phyloP scores from a whole-genome alignment of 2,113 vertebrate genomes.

The Prolemur simus region DNA sequence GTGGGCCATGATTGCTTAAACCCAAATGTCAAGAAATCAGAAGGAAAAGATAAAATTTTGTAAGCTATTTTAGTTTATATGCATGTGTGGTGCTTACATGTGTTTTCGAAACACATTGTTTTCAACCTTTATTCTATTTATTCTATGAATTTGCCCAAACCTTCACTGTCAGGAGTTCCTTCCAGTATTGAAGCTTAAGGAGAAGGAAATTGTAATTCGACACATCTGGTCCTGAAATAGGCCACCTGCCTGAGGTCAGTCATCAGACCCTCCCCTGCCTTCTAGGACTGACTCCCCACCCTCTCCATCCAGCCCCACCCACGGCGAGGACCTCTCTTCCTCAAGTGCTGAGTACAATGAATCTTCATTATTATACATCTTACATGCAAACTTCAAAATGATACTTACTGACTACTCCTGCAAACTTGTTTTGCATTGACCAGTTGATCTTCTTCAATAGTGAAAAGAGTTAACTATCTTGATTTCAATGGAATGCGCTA shows the following conservation, averaged over 20 bases:
- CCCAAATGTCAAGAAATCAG: not conserved
- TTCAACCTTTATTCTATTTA: not conserved
- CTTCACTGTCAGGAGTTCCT: too few relatives aligned
- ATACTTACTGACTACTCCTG: not conserved
- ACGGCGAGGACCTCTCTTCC: not conserved
- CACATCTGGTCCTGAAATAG: too few relatives aligned
- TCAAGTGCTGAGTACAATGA: not conserved
- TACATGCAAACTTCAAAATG: not conserved
- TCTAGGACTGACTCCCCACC: not conserved
- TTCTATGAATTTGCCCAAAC: not conserved
- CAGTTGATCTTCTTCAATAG: not conserved
- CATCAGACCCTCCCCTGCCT: not conserved
- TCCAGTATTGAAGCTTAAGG: not conserved
- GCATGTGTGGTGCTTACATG: not conserved
- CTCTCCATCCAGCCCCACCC: not conserved
- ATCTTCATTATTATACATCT: not conserved
- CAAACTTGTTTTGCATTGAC: not conserved
- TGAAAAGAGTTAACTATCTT: not conserved
- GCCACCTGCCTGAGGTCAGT: not conserved
- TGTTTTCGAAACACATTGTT: not conserved
- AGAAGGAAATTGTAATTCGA: not conserved
- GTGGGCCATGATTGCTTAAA: not conserved
- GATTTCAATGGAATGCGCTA: not conserved
- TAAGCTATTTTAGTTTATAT: not conserved
- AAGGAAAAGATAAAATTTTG: not conserved